These are phyloP conservation scores for Dynastes maya DNA, from an alignment of 2,888 invertebrate genomes.

Conservation along the genomic window DNA sequence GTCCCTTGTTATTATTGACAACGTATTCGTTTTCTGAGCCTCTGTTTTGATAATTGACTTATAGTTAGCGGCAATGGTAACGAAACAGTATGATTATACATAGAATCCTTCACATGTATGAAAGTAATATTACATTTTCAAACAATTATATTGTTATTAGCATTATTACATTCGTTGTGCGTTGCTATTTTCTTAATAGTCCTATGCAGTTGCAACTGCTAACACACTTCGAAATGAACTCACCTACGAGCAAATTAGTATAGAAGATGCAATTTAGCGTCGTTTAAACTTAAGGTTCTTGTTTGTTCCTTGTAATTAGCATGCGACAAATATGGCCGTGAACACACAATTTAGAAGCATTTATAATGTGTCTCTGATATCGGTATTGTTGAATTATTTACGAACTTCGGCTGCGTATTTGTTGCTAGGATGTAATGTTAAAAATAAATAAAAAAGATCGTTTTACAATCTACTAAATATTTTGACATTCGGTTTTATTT, in stretches of 20 bases:
- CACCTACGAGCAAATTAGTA: conserved; percentile 26
- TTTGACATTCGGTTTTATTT: conserved; percentile 24
- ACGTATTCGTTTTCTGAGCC: not conserved
- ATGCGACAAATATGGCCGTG: conserved; percentile 30
- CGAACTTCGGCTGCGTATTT: not conserved
- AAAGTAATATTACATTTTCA: conserved; percentile 20
- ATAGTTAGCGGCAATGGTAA: not conserved
- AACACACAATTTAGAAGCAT: conserved; percentile 25
- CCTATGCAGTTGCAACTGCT: not conserved
- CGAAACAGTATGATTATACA: not conserved
- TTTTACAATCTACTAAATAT: conserved; percentile 36
- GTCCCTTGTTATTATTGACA: too few species aligned
- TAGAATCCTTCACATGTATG: conserved; percentile 18
- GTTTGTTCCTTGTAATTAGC: conserved; percentile 33
- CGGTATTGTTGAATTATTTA: conserved; percentile 4
- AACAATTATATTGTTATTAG: conserved; percentile 6
- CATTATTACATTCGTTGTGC: not conserved
- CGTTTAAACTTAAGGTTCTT: conserved; percentile 2
- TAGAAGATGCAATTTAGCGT: conserved; percentile 16
- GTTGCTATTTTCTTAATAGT: not conserved
- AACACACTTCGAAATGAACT: conserved; percentile 20
- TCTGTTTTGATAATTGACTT: conserved; percentile 1
- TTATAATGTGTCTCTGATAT: conserved; percentile 18
- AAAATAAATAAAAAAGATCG: conserved; percentile 8
- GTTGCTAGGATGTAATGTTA: conserved; percentile 20